Percentiles rank a stretch among this genome's conserved stretches.
Evolutionary conservation across 2,888 invertebrate species (phyloP).

Genomic region (Listrodromus nycthemerus): DNA sequence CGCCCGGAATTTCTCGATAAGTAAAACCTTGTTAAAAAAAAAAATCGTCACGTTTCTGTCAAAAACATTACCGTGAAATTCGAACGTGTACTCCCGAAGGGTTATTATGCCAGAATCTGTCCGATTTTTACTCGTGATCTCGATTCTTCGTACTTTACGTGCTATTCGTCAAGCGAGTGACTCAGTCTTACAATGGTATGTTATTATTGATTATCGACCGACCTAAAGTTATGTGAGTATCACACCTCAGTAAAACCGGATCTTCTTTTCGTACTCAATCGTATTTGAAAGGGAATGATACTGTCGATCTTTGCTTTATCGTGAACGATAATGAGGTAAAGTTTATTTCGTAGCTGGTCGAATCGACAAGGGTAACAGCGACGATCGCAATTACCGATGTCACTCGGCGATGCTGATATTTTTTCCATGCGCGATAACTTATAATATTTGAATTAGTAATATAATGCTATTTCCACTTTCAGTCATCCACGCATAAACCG

Average conservation of each 20-base stretch:
- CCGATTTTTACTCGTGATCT: background rate
- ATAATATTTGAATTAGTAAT: background rate
- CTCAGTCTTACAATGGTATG: slow-evolving; percentile 54
- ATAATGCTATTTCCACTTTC: background rate
- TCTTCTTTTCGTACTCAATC: slow-evolving; percentile 1
- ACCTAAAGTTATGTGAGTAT: slow-evolving; percentile 43
- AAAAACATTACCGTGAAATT: background rate
- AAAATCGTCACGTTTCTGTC: too few relatives aligned
- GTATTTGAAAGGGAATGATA: background rate
- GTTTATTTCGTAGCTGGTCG: background rate
- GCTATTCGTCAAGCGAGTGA: slow-evolving; percentile 30
- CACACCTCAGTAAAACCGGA: slow-evolving; percentile 30
- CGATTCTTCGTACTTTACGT: background rate
- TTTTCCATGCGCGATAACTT: background rate
- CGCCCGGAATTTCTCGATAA: background rate
- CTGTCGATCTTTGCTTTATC: background rate
- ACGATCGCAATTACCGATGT: background rate
- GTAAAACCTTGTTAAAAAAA: background rate
- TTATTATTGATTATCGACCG: slow-evolving; percentile 12
- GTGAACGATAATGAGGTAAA: slow-evolving; percentile 41
- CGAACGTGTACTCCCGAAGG: background rate
- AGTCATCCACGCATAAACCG: background rate
- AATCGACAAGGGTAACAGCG: background rate
- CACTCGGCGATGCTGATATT: slow-evolving; percentile 13
- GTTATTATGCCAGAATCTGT: background rate